Evolutionary conservation across 2,113 vertebrate species (phyloP).

Genomic region (Rhinolophus ferrumequinum): DNA sequence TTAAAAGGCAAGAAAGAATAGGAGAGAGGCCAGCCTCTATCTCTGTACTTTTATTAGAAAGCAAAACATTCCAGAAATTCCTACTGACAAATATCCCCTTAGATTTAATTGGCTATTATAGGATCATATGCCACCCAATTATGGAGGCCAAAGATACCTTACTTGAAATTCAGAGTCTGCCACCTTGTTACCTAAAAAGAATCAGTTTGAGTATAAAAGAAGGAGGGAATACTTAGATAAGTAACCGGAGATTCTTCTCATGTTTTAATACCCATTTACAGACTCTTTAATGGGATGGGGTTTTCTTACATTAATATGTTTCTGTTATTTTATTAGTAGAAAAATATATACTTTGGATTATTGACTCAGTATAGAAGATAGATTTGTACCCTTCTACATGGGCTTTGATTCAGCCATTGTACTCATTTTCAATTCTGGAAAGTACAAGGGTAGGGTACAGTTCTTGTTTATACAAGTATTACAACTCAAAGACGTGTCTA

Average conservation of each 20-base stretch:
- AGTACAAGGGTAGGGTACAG: background rate
- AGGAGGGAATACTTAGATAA: background rate
- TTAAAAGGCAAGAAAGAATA: background rate
- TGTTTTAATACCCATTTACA: background rate
- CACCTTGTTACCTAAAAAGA: background rate
- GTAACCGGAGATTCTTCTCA: background rate
- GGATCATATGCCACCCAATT: background rate
- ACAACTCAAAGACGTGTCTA: background rate
- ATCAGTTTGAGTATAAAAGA: background rate
- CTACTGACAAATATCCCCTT: background rate
- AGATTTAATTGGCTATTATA: background rate
- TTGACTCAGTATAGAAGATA: background rate
- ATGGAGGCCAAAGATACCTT: background rate
- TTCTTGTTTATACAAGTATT: background rate
- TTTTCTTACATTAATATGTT: background rate
- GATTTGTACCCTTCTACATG: background rate
- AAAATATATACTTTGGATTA: background rate
- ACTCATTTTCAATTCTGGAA: conserved; percentile 9
- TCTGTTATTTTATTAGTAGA: background rate
- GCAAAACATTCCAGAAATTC: background rate
- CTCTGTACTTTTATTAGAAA: background rate
- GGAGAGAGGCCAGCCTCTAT: background rate
- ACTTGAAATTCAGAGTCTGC: background rate
- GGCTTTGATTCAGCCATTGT: background rate
- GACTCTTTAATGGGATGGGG: background rate